Conservation (phyloP, 2,888 invertebrate genomes). For the Melangyna quadrimaculata region DNA sequence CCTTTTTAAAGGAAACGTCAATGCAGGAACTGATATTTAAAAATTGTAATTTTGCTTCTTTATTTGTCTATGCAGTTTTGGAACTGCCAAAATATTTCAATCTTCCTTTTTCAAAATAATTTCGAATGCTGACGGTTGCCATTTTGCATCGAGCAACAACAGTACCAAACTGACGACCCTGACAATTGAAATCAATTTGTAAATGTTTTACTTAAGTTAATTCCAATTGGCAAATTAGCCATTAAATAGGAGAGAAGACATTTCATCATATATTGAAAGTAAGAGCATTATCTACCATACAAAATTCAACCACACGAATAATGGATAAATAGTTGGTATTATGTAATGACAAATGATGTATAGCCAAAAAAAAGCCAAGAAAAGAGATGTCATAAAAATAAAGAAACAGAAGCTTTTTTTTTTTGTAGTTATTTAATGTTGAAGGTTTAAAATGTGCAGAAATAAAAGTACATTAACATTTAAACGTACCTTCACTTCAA, state of each 20-base stretch:
- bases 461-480: conserved; percentile 10
- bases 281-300: conserved; percentile 2
- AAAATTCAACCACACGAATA: conserved; percentile 7
- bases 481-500: not conserved
- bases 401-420: not conserved
- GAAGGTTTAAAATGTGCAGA: conserved; percentile 44
- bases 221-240: not conserved
- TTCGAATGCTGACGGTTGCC: not conserved
- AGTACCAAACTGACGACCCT: not conserved
- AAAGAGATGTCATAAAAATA: not conserved
- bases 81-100: not conserved
- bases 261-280: conserved; percentile 31
- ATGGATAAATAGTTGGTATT: conserved; percentile 9
- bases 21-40: not conserved
- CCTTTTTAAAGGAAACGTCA: not conserved
- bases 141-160: not conserved
- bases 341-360: not conserved
- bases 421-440: not conserved
- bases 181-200: not conserved
- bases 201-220: not conserved
- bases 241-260: conserved; percentile 1
- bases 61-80: not conserved
- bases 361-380: not conserved
- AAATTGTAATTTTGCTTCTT: no score
- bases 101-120: not conserved